Percentiles rank a stretch among this genome's conserved stretches.
Conservation (phyloP, 2,797 vertebrate genomes). For the Sphenodon punctatus region DNA sequence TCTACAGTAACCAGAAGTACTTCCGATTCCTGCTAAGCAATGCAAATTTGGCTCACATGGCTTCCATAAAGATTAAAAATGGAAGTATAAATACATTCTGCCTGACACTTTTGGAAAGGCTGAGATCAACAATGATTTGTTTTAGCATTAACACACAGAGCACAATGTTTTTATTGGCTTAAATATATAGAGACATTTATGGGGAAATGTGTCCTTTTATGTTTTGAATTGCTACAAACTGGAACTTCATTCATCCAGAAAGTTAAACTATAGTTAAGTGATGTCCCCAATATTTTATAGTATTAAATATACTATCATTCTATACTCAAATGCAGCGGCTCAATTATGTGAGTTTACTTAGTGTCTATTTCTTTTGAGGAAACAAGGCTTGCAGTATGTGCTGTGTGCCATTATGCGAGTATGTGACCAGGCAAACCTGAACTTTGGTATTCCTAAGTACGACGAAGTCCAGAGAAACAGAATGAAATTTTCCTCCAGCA, state of each 20-base stretch:
- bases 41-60: conserved; percentile 36
- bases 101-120: neutral
- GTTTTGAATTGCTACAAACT: conserved; percentile 3
- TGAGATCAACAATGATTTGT: neutral
- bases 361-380: neutral
- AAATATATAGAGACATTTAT: neutral
- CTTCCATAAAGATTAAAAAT: conserved; percentile 53
- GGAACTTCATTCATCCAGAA: neutral
- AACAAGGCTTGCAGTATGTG: neutral
- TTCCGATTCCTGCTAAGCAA: conserved; percentile 3
- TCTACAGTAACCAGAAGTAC: neutral
- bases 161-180: neutral
- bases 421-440: conserved; percentile 1
- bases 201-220: neutral
- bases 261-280: neutral
- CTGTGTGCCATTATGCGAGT: neutral
- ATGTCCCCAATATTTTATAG: neutral
- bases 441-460: neutral
- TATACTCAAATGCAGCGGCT: neutral
- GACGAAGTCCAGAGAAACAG: conserved; percentile 16
- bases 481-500: neutral
- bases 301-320: neutral
- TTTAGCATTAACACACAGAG: neutral
- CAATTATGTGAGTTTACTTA: no score
- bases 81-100: conserved; percentile 9